Conservation (phyloP, 2,797 vertebrate species). For the Molothrus aeneus region DNA sequence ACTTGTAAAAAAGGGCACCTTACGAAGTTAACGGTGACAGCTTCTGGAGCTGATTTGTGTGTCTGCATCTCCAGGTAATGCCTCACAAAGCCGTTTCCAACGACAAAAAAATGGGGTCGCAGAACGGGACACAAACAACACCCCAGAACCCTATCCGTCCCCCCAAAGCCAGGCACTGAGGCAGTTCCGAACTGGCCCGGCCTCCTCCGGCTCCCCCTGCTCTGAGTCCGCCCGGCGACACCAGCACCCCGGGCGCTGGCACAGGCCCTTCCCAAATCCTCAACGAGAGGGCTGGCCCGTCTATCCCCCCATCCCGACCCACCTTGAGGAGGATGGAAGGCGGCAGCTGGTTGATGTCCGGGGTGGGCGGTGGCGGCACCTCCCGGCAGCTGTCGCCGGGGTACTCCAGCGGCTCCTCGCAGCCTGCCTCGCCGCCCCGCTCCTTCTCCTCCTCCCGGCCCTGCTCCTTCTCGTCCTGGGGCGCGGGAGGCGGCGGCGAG, state of each 20-base stretch:
- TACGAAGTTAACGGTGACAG: fast-evolving
- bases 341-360: constrained; percentile 93
- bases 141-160: fast-evolving
- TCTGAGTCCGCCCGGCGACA: not conserved
- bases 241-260: fast-evolving
- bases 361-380: constrained; percentile 75
- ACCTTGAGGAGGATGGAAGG: constrained; percentile 98
- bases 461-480: constrained; percentile 58
- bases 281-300: not conserved
- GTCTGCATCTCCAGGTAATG: not conserved
- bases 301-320: constrained; percentile 1
- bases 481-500: constrained; percentile 70
- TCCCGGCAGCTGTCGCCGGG: constrained; percentile 77
- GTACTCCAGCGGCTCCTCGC: constrained; percentile 74
- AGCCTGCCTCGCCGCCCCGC: constrained; percentile 73
- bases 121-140: not conserved
- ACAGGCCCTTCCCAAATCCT: not conserved
- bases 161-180: not conserved
- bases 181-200: not conserved
- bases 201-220: not conserved
- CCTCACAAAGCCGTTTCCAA: not conserved
- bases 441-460: constrained; percentile 55
- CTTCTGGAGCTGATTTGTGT: no score
- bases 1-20: not conserved
- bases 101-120: not conserved